Percentiles rank a stretch among this genome's conserved stretches.
These are phyloP conservation scores for Pecten maximus DNA, from an alignment of 2,888 invertebrate species.

Conservation along the genomic window DNA sequence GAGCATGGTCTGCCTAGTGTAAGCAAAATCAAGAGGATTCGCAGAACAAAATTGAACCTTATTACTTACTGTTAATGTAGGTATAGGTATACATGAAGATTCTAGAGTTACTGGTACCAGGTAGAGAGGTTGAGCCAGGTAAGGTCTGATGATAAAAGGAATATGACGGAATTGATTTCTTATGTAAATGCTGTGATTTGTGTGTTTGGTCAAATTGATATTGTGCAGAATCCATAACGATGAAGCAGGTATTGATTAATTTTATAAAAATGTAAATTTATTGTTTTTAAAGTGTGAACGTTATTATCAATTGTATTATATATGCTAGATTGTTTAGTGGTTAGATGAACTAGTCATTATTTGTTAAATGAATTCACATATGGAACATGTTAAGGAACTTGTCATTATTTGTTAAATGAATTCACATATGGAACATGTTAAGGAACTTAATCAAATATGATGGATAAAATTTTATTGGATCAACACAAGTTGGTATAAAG, in stretches of 20 bases:
- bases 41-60: background rate
- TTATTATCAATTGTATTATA: too few species aligned
- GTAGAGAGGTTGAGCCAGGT: background rate
- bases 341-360: too few species aligned
- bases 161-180: background rate
- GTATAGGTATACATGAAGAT: background rate
- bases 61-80: background rate
- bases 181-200: background rate
- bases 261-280: background rate
- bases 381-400: too few species aligned
- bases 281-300: background rate
- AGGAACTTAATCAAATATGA: too few species aligned
- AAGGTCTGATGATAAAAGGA: background rate
- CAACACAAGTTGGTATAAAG: too few species aligned
- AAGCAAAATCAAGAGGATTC: slow-evolving; percentile 4
- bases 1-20: background rate
- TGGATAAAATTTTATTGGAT: too few species aligned
- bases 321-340: too few species aligned
- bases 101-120: background rate
- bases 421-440: too few species aligned
- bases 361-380: too few species aligned
- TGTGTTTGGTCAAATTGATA: background rate
- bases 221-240: background rate
- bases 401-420: too few species aligned
- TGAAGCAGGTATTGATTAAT: background rate